Evolutionary conservation across 2,888 invertebrate species (phyloP), one percentile per base, ranked within the genome.

Genomic region (Itoplectis maculator): DNA sequence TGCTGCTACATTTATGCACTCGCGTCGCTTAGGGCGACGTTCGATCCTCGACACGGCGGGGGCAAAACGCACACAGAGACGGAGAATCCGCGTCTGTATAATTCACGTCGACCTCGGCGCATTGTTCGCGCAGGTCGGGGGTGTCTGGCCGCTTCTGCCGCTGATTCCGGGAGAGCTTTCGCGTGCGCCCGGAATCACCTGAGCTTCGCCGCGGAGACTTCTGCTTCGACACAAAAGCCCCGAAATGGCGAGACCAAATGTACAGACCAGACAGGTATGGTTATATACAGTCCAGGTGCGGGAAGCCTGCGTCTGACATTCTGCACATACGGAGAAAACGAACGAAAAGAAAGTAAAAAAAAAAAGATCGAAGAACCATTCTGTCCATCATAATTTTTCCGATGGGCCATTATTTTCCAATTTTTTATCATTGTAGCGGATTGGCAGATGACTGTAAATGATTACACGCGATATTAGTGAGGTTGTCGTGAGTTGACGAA

Each of bases 41-140:
- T 82, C 78, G 82, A 82, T 74, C 15, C 74, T 66, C 63, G 76
- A 80, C 69, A 69, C 68, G 51, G 40, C 70, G 72, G 51, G 47
- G 47, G 40, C n/a, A n/a, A n/a, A 49, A 29, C n/a, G 45, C 40
- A 9, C 49, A 68, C 29, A 29, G 45, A 68, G 61, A 76, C 23
- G 69, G 47, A 68, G 80, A 77, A 83, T 76, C n/a, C 76, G 23
- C 56, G 78, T 80, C 68, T 82, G 74, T 82, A 82, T 82, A 82
- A 82, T 82, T 82, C 82, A 82, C 65, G 56, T 49, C 79, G 82
- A 81, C 70, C 81, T 63, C 78, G 75, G 51, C 65, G 75, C 79
- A 79, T 79, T 82, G 82, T 82, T 82, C 74, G 70, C 56, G 65
- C n/a, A 70, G 69, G 65, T 70, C 65, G 59, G 70, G 23, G 68